A percentile compares a stretch with the other conserved stretches of the same genome.
phyloP scores from a whole-genome alignment of 2,797 vertebrate genomes.

The Alfaro cultratus region DNA sequence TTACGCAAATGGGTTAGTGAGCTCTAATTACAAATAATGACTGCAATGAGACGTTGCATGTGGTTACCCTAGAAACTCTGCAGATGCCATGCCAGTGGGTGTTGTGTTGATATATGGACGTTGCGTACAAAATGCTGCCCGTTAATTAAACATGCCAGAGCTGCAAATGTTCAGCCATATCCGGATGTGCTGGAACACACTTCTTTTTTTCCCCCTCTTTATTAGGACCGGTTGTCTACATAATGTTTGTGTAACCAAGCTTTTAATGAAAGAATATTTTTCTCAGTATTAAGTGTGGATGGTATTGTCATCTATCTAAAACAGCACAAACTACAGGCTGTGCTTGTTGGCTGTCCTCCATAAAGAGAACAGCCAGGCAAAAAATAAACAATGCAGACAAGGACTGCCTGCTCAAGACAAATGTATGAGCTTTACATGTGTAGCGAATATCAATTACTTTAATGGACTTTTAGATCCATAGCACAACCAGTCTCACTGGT shows the following conservation, averaged over 20 bases:
- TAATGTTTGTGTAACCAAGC: background rate
- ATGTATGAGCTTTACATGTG: constrained; percentile 30
- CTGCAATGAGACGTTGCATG: constrained; percentile 35
- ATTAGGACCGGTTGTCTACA: background rate
- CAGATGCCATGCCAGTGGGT: constrained; percentile 41
- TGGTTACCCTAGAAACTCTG: constrained; percentile 57
- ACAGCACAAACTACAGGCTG: constrained; percentile 14
- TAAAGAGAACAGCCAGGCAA: constrained; percentile 27
- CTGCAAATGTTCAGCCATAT: constrained; percentile 24
- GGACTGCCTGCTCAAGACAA: constrained; percentile 43
- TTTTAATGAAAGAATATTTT: constrained; percentile 8
- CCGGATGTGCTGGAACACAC: background rate
- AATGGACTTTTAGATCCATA: constrained; percentile 7
- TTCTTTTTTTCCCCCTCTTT: background rate
- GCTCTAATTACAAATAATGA: constrained; percentile 58
- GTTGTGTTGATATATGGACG: constrained; percentile 43
- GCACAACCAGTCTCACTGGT: background rate
- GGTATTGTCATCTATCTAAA: constrained; percentile 23
- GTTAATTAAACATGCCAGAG: constrained; percentile 43
- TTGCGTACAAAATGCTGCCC: constrained; percentile 36
- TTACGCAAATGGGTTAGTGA: constrained; percentile 35
- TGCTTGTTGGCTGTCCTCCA: constrained; percentile 40
- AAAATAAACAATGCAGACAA: constrained; percentile 28
- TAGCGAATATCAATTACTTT: constrained; percentile 3
- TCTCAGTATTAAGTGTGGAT: constrained; percentile 18